A percentile compares a stretch with the other conserved stretches of the same genome.
Conservation (phyloP, 2,113 vertebrate genomes). For the Toxostoma redivivum region DNA sequence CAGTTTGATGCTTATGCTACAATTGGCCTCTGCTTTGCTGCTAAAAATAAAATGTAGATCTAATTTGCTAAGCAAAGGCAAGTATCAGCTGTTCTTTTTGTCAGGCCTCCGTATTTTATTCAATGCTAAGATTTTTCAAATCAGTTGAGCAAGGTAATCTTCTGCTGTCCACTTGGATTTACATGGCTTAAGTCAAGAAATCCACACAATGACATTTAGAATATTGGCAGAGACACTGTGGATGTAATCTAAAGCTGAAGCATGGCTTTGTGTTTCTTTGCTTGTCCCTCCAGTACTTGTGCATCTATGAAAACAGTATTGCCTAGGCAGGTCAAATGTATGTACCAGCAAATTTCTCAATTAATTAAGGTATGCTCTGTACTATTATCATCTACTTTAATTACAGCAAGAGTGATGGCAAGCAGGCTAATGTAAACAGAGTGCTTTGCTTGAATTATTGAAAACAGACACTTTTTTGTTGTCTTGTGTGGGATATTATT, state of each 20-base stretch:
- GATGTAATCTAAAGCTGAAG: background rate
- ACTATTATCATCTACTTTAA: background rate
- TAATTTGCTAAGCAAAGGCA: conserved; percentile 38
- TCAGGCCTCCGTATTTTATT: conserved; percentile 33
- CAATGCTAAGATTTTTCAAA: background rate
- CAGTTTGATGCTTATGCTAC: conserved; percentile 6
- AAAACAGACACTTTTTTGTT: background rate
- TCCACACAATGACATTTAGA: background rate
- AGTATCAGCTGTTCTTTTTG: conserved; percentile 49
- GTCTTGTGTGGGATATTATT: background rate
- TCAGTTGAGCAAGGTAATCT: conserved; percentile 20
- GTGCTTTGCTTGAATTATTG: background rate
- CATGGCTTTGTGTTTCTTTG: background rate
- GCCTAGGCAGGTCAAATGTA: background rate
- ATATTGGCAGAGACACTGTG: background rate
- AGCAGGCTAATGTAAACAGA: background rate
- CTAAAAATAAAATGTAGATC: conserved; percentile 15
- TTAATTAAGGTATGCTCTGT: background rate
- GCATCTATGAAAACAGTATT: background rate
- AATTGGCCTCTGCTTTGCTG: conserved; percentile 36
- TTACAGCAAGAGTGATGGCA: background rate
- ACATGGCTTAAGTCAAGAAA: conserved; percentile 2
- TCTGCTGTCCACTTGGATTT: conserved; percentile 39
- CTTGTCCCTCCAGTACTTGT: background rate
- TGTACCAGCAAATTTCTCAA: background rate